Base-by-base conservation (phyloP, 2,888 invertebrate genomes). In the Hipparchia sbordonii region DNA sequence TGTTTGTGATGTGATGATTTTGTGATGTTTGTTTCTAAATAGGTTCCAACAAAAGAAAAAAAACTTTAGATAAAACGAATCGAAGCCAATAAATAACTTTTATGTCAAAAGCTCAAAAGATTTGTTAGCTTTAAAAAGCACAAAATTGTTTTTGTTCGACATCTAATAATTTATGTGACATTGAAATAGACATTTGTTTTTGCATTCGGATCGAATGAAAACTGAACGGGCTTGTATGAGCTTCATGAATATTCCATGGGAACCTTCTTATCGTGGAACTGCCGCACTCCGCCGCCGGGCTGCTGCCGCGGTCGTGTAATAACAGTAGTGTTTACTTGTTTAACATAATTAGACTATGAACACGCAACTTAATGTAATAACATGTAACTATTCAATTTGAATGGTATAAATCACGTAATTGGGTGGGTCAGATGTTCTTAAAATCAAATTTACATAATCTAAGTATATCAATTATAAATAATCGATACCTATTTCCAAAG, bases 201-300 rank as follows among this genome's bases (percentile, higher is more conserved):
- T 57, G 33, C 23, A 56, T 56, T 46, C 6, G 13, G 4, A 46
- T 10, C 56, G 56, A 56, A 67, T 54, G 52, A 52, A 54, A 66
- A 54, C 63, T 52, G 65, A 52, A 52, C 65, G 52, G 65, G 65
- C 23, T 51, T 33, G 61, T 46, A 13, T 61, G n/a, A 39, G 10
- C 10, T 12, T 52, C 65, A 66, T 66, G 33, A 66, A 66, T 66
- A 66, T 54, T 66, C 65, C 65, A 66, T 66, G 65, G 65, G 65
- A 66, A 66, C 51, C n/a, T 23, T n/a, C 10, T 12, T 60, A 60
- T 12, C 10, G 10, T 60, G 4, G 57, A 57, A 23, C 57, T 23
- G n/a, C 7, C 61, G 61, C 39, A 45, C 45, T n/a, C 45, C 39
- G 10, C 6, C 39, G 61, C 12, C 13, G 7, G 56, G n/a, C 13